Evolutionary conservation across 2,888 invertebrate genomes (phyloP).

Genomic region (Leptopilina syphax): DNA sequence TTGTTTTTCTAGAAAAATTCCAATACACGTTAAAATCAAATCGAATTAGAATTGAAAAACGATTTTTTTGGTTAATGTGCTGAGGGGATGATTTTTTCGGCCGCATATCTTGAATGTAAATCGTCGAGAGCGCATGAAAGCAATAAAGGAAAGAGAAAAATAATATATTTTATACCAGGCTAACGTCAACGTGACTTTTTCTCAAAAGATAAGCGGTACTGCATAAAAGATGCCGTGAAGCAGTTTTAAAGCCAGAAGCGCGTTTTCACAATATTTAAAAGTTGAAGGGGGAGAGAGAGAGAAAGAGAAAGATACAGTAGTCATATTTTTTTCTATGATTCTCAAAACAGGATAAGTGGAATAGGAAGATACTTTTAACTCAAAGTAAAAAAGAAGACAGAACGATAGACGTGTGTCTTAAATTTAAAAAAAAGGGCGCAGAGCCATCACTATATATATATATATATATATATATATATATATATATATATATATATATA

Average conservation of each 20-base stretch:
- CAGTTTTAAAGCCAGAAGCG: slow-evolving; percentile 10
- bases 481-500: no score
- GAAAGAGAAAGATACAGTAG: neutral
- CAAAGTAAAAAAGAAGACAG: neutral
- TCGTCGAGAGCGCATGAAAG: neutral
- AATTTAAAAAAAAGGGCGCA: neutral
- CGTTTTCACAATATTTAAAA: slow-evolving; percentile 29
- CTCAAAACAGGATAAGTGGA: slow-evolving; percentile 10
- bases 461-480: no score
- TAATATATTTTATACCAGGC: slow-evolving; percentile 2
- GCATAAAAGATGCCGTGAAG: slow-evolving; percentile 40
- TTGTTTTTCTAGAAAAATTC: no score
- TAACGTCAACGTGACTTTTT: slow-evolving; percentile 41
- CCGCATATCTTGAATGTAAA: neutral
- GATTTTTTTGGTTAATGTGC: no score
- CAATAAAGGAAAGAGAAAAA: neutral
- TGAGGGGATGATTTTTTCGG: neutral
- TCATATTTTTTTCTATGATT: slow-evolving; percentile 10
- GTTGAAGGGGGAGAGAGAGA: no score
- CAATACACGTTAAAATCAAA: no score
- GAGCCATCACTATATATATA: neutral
- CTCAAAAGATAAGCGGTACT: slow-evolving; percentile 20
- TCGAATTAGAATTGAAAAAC: no score
- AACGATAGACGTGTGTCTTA: slow-evolving; percentile 11
- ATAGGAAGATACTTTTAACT: slow-evolving; percentile 13